A percentile compares a stretch with the other conserved stretches of the same genome.
Evolutionary conservation across 2,113 vertebrate species (phyloP).

Genomic region (Tragelaphus strepsiceros): DNA sequence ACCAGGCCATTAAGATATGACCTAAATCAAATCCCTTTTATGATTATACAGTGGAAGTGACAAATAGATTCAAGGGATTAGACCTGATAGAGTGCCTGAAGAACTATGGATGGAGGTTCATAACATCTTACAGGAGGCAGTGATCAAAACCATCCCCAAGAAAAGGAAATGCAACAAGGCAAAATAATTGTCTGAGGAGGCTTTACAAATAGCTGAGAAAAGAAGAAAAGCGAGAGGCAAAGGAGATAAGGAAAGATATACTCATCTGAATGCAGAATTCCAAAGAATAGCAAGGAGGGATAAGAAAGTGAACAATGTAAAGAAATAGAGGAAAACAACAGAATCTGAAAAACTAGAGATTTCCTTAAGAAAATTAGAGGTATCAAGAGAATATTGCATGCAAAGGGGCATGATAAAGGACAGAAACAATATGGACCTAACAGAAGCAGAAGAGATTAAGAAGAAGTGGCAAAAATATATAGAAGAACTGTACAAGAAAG

Average conservation of each 20-base stretch:
- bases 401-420: background rate
- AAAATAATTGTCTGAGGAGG: background rate
- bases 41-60: background rate
- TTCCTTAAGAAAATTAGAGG: background rate
- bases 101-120: background rate
- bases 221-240: background rate
- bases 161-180: background rate
- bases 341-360: background rate
- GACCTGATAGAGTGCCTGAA: background rate
- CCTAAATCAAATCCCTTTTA: background rate
- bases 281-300: background rate
- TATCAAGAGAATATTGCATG: background rate
- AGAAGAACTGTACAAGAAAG: background rate
- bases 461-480: background rate
- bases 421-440: background rate
- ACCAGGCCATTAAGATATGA: background rate
- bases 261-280: background rate
- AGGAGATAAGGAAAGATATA: background rate
- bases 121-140: background rate
- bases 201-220: background rate
- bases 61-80: background rate
- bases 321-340: background rate
- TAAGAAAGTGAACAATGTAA: background rate
- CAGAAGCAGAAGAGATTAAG: background rate
- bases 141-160: background rate